Evolutionary conservation across 2,797 vertebrate genomes (phyloP), one percentile per base, ranked within the genome.

Genomic region (Buceros bicornis): DNA sequence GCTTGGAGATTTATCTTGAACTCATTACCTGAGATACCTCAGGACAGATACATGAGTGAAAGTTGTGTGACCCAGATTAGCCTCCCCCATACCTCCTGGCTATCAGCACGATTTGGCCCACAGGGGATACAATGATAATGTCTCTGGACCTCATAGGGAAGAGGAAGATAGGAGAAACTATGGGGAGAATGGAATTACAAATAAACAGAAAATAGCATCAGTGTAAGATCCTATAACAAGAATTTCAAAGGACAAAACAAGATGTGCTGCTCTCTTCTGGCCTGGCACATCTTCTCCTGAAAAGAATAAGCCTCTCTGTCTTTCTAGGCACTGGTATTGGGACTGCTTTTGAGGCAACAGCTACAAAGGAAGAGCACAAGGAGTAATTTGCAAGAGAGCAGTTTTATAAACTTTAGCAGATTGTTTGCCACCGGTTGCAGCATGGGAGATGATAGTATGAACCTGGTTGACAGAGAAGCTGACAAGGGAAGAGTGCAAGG

Each of bases 11-110:
- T 96, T 82, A 78, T 91, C 73, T 83, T 84, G 48, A 90, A 89
- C 54, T 87, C 35, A 26, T 92, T 90, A 90, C 57, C 61, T 95
- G 73, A 92, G 91, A 89, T 85, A 78, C 92, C 40, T 84, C 37
- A 66, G 61, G 47, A 84, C 64, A 90, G 78, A 93, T 84, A 92
- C 56, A 19, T 4, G 5, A 90, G 40, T 21, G 53, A 87, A 87
- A 77, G 61, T 71, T 89, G 31, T 43, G 57, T 86, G 82, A 91
- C 84, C 50, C 62, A 65, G 42, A 57, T 92, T 62, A 93, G 26
- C 22, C 29, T 76, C 25, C 77, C 82, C 66, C 77, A 69, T 77
- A 83, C 35, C 53, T 90, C 51, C n/a, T 70, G 64, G 62, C 31
- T 82, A 22, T 22, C 10, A 10, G 22, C 65, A 78, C 26, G 17